These are phyloP conservation scores for Gobius niger DNA, from an alignment of 2,113 vertebrate genomes.

Conservation along the genomic window DNA sequence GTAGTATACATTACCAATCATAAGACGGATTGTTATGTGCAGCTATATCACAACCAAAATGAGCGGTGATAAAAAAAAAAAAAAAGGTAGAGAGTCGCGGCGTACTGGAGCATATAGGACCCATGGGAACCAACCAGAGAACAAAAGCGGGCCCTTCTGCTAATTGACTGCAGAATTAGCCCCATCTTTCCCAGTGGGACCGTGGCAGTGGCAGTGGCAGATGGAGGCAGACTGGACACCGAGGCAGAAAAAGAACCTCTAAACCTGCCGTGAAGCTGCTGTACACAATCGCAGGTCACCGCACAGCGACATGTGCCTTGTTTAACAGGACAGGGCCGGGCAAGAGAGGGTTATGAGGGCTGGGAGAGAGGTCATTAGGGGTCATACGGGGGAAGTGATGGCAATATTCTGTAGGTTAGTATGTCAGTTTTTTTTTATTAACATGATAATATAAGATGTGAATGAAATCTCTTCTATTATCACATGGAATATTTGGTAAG, in stretches of 20 bases:
- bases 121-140: conserved; percentile 82
- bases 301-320: conserved; percentile 78
- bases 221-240: conserved; percentile 88
- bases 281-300: conserved; percentile 86
- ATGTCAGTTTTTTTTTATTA: background rate
- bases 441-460: background rate
- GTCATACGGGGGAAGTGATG: conserved; percentile 44
- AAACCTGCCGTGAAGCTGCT: conserved; percentile 89
- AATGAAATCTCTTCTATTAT: background rate
- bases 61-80: conserved; percentile 50
- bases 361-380: conserved; percentile 61
- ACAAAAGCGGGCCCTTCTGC: conserved; percentile 96
- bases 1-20: conserved; percentile 6
- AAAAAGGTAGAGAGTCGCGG: conserved; percentile 59
- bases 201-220: conserved; percentile 83
- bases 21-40: conserved; percentile 40
- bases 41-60: conserved; percentile 66
- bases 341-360: conserved; percentile 68
- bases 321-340: conserved; percentile 82
- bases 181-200: conserved; percentile 84
- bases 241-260: conserved; percentile 75
- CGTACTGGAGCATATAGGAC: conserved; percentile 82
- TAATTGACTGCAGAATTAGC: conserved; percentile 99
- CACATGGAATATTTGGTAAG: too few relatives aligned
- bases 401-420: background rate